These are phyloP conservation scores for Acanthoscelides obtectus DNA, from an alignment of 2,888 invertebrate genomes.

Conservation along the genomic window DNA sequence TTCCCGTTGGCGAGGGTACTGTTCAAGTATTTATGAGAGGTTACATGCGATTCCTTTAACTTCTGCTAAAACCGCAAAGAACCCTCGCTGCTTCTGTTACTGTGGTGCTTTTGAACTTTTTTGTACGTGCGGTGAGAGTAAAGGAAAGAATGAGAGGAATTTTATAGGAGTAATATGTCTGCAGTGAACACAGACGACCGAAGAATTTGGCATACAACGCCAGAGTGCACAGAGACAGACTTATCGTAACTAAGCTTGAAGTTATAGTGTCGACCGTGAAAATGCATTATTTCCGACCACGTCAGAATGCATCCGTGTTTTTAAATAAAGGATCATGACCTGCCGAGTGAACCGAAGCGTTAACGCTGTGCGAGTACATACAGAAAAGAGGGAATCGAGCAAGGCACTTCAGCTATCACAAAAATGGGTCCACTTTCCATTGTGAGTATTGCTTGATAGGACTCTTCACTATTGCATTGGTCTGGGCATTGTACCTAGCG, in stretches of 20 bases:
- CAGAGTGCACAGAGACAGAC: not conserved
- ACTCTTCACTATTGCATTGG: no score
- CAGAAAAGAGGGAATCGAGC: no score
- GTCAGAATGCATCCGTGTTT: no score
- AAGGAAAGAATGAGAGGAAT: not conserved
- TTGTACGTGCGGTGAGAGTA: not conserved
- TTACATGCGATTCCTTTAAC: not conserved
- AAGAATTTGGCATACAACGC: not conserved
- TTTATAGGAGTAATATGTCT: not conserved
- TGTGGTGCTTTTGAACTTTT: not conserved
- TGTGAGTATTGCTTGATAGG: no score
- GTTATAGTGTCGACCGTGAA: not conserved
- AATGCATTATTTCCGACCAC: not conserved
- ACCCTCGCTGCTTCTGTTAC: not conserved
- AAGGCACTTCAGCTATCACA: no score
- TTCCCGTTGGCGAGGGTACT: not conserved
- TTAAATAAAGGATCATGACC: no score
- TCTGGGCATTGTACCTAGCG: no score
- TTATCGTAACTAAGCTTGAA: not conserved
- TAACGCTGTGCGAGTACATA: not conserved
- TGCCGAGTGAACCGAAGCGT: not conserved
- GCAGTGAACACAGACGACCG: not conserved
- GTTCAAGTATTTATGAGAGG: not conserved
- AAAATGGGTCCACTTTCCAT: no score
- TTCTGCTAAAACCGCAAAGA: not conserved